Base-by-base conservation (phyloP, 2,797 vertebrate species). In the Falco berigora region DNA sequence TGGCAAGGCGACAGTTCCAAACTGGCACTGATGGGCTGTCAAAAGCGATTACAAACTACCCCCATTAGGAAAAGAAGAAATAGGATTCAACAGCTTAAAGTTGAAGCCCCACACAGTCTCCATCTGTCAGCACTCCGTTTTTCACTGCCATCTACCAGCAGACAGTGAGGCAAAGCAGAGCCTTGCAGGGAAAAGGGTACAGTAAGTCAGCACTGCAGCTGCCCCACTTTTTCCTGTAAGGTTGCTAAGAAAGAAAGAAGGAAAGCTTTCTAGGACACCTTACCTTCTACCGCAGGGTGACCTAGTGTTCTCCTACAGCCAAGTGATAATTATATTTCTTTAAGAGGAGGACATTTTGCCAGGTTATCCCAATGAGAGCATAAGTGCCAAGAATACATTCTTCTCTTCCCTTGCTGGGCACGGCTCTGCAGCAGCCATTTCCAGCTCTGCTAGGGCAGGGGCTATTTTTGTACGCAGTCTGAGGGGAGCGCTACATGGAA, bases 191-290 rank as follows among this genome's bases (percentile, higher is more conserved):
- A 77, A 46, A 30, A 50, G 40, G 75, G 27, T 23, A 49, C 47
- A 46, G 76, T 4, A 13, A 42, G 52, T 11, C 66, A 46, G 75
- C 42, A 8, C 12, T 5, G 19, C 76, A 32, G 52, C 83, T 59
- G 80, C 49, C 88, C 82, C 86, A 59, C 49, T 88, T 74, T 38
- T 56, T 18, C 42, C 42, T 4, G 3, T 5, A 11, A 61, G 59
- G 49, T 3, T 46, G 32, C 75, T 47, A 17, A 18, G 6, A 25
- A 11, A 40, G 10, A 32, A 18, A 25, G 22, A 44, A 3, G 14
- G 14, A 55, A 47, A 18, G 15, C 50, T 93, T 97, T 96, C 84
- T 91, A 94, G 93, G 88, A 44, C 95, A 91, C 4, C 10, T 21
- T 6, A 34, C 20, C 36, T 71, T 30, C 14, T 12, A 2, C 62